Base-by-base conservation (phyloP, 2,888 invertebrate genomes). In the Leptopilina drosophilae region DNA sequence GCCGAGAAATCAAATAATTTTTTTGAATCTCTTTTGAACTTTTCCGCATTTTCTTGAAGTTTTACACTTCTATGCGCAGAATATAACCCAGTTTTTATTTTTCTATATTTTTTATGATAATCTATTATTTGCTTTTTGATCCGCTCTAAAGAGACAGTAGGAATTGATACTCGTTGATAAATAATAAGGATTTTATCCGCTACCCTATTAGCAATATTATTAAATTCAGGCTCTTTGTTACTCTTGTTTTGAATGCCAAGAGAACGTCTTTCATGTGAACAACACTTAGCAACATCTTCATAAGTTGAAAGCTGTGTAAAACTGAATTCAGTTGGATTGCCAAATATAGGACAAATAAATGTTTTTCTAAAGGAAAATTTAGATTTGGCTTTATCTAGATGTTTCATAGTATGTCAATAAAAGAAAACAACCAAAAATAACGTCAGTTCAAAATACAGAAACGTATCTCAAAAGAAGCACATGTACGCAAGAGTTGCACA, bases 311-410 rank as follows among this genome's bases (percentile, higher is more conserved):
- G 65, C 65, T 65, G 65, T 6, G 15, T 65, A 9, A 65, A 65
- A 65, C 65, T n/a, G n/a, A 65, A n/a, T 20, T 65, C 65, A 12
- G 65, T 12, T 26, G 40, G 40, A 14, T 65, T 33, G 9, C 6
- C 65, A 65, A 65, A 65, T 65, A 65, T 65, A 65, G 65, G 65
- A 40, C 65, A 65, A 65, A 20, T n/a, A 65, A 26, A 65, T 65
- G 65, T 65, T 65, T 65, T 65, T 33, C 65, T 9, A 40, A 5
- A n/a, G n/a, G n/a, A n/a, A n/a, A n/a, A n/a, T n/a, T n/a, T n/a
- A n/a, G n/a, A n/a, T n/a, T n/a, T n/a, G n/a, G n/a, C n/a, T n/a
- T n/a, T n/a, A n/a, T n/a, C n/a, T n/a, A n/a, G n/a, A n/a, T n/a
- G n/a, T n/a, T n/a, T n/a, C n/a, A n/a, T n/a, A n/a, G n/a, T n/a